Percentiles rank a stretch among this genome's conserved stretches.
phyloP scores from a whole-genome alignment of 2,113 vertebrate species.

The Hucho hucho region DNA sequence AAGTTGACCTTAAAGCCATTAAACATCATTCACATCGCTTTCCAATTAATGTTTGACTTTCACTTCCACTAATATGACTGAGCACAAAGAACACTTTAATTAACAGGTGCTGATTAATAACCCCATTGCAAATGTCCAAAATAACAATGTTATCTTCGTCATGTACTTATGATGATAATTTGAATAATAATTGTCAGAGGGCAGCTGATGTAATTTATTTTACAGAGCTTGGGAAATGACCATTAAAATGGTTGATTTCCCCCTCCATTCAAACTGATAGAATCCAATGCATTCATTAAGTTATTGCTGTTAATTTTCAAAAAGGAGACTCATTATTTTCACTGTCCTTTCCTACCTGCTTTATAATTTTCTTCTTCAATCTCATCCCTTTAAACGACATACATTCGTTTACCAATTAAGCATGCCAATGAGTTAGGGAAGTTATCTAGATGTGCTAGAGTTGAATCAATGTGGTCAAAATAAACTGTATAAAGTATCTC shows the following conservation, averaged over 20 bases:
- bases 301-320: slow-evolving; percentile 52
- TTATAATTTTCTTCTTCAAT: slow-evolving; percentile 56
- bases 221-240: slow-evolving; percentile 36
- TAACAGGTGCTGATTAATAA: slow-evolving; percentile 27
- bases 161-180: slow-evolving; percentile 42
- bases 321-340: slow-evolving; percentile 61
- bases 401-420: slow-evolving; percentile 35
- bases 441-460: slow-evolving; percentile 41
- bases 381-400: slow-evolving; percentile 44
- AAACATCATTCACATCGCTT: slow-evolving; percentile 6
- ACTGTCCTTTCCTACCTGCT: slow-evolving; percentile 51
- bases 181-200: slow-evolving; percentile 13
- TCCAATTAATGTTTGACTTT: slow-evolving; percentile 44
- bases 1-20: not conserved
- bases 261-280: slow-evolving; percentile 63
- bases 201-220: slow-evolving; percentile 43
- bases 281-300: slow-evolving; percentile 41
- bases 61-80: slow-evolving; percentile 22
- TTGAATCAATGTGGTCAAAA: slow-evolving; percentile 48
- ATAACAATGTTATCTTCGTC: slow-evolving; percentile 60
- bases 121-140: slow-evolving; percentile 16
- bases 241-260: slow-evolving; percentile 61
- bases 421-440: slow-evolving; percentile 27
- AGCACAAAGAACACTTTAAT: slow-evolving; percentile 46
- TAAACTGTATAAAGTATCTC: slow-evolving; percentile 32